These are phyloP conservation scores for Manacus vitellinus DNA, from an alignment of 2,113 vertebrate species.

Conservation along the genomic window DNA sequence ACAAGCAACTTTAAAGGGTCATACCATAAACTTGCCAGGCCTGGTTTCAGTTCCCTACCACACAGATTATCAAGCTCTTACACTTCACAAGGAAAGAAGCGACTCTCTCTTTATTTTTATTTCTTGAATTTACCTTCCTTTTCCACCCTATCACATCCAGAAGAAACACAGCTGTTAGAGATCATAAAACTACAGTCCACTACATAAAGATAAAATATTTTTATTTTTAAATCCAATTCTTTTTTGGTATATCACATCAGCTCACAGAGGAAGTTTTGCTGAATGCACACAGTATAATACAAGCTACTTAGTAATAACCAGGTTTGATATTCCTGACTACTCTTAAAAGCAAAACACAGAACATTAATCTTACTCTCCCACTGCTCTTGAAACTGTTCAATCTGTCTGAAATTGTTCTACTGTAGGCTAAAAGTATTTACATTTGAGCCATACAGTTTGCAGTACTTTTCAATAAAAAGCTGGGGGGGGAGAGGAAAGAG, in stretches of 20 bases:
- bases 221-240: not conserved
- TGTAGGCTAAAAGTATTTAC: not conserved
- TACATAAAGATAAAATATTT: not conserved
- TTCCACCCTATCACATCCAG: not conserved
- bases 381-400: not conserved
- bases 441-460: not conserved
- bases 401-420: not conserved
- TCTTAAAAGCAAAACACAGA: not conserved
- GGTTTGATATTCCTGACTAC: not conserved
- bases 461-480: not conserved
- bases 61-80: not conserved
- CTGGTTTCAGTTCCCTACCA: conserved; percentile 6
- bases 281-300: not conserved
- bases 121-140: not conserved
- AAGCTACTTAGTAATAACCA: not conserved
- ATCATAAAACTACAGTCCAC: not conserved
- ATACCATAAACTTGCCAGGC: not conserved
- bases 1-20: not conserved
- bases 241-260: not conserved
- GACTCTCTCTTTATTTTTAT: not conserved
- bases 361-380: not conserved
- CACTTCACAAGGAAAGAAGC: not conserved
- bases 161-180: not conserved
- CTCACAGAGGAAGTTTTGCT: not conserved
- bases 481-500: rapidly evolving